Conservation (phyloP, 2,797 vertebrate species). For the Urocyon cinereoargenteus region DNA sequence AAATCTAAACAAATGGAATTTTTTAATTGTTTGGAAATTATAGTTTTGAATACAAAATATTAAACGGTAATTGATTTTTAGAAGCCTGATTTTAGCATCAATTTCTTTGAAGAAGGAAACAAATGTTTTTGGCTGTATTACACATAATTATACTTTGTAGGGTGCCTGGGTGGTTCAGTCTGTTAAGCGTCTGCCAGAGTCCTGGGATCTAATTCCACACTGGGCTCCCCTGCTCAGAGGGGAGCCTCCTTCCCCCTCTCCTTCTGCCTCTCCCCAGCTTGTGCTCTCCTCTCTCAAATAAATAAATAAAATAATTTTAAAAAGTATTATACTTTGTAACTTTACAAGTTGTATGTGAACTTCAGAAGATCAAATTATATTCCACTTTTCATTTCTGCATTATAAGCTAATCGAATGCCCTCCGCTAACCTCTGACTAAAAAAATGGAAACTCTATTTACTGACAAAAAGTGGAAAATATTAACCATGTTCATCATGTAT, state of each 20-base stretch:
- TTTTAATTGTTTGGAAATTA: not conserved
- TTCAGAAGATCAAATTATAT: not conserved
- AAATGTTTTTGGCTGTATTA: constrained; percentile 6
- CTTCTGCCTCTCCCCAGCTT: no score
- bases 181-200: no score
- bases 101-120: not conserved
- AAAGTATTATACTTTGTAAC: not conserved
- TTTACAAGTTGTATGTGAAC: not conserved
- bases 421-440: not conserved
- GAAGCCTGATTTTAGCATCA: not conserved
- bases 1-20: not conserved
- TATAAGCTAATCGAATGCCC: not conserved
- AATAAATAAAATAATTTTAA: no score
- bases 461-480: constrained; percentile 24
- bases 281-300: no score
- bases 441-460: not conserved
- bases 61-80: not conserved
- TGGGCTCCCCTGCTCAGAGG: no score
- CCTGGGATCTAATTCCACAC: no score
- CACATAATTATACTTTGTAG: not conserved
- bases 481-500: not conserved
- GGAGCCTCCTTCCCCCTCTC: no score
- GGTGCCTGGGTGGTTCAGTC: no score
- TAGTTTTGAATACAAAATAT: not conserved
- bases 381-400: not conserved